phyloP scores from a whole-genome alignment of 2,113 vertebrate genomes.

The Tachycineta bicolor region DNA sequence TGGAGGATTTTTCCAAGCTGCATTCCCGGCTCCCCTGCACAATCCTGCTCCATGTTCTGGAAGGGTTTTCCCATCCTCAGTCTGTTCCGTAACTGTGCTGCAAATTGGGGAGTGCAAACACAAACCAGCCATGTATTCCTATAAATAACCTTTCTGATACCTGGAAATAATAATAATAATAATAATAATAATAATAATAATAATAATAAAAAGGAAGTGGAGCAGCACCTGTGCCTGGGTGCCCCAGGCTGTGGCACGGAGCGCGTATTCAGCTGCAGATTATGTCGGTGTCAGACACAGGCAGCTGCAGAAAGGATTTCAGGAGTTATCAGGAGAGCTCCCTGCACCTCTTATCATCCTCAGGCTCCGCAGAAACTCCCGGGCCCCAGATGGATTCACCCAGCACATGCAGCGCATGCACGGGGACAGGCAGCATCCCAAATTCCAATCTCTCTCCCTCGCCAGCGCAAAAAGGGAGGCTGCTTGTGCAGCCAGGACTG shows the following conservation, averaged over 20 bases:
- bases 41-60: neutral
- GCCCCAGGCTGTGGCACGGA: neutral
- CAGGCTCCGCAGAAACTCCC: neutral
- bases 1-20: neutral
- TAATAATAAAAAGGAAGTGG: neutral
- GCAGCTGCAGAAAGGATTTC: neutral
- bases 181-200: no score
- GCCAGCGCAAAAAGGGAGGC: neutral
- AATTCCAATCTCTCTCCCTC: neutral
- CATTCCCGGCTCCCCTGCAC: neutral
- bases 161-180: neutral
- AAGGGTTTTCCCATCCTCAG: neutral
- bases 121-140: neutral
- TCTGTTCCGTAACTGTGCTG: fast-evolving
- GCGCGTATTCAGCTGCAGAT: neutral
- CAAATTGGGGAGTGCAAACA: neutral
- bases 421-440: neutral
- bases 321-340: neutral
- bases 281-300: fast-evolving
- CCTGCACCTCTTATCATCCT: neutral
- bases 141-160: neutral
- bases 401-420: neutral
- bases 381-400: neutral
- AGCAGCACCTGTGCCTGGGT: fast-evolving
- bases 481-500: neutral